A percentile compares a stretch with the other conserved stretches of the same genome.
Evolutionary conservation across 2,113 vertebrate genomes (phyloP).

Genomic region (Planiliza haematocheilus): DNA sequence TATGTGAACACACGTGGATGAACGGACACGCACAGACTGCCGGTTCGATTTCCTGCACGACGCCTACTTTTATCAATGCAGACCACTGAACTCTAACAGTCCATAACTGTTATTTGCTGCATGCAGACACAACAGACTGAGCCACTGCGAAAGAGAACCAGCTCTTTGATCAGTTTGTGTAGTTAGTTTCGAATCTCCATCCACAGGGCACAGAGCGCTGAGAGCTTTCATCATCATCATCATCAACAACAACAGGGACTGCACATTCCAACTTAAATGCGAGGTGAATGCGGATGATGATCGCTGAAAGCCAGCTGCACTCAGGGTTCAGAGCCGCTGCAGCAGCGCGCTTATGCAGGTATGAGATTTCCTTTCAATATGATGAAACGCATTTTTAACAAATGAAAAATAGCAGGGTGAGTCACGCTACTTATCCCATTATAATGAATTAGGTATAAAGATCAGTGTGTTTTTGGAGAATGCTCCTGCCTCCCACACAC

Average conservation of each 20-base stretch:
- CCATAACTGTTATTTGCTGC: conserved; percentile 3
- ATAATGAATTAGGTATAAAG: conserved; percentile 37
- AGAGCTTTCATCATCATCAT: conserved; percentile 17
- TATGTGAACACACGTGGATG: conserved; percentile 25
- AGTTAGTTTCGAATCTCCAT: conserved; percentile 11
- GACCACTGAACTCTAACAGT: conserved; percentile 27
- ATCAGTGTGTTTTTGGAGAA: conserved; percentile 21
- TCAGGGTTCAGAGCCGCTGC: background rate
- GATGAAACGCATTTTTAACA: conserved; percentile 25
- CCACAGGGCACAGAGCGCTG: conserved; percentile 1
- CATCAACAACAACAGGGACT: conserved; percentile 18
- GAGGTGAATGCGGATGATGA: conserved; percentile 31
- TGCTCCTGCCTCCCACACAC: background rate
- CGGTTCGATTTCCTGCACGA: background rate
- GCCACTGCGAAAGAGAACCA: background rate
- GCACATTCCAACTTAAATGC: conserved; percentile 1
- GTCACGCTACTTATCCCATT: conserved; percentile 28
- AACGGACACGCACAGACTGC: background rate
- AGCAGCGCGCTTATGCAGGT: conserved; percentile 2
- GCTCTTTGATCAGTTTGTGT: background rate
- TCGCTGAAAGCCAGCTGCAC: conserved; percentile 1
- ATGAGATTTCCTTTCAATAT: conserved; percentile 24
- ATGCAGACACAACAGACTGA: background rate
- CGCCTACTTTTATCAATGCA: conserved; percentile 27
- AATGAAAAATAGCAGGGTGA: conserved; percentile 11